Percentiles rank a stretch among this genome's conserved stretches.
These are phyloP conservation scores for Trissoscelio sp. DNA, from an alignment of 2,888 invertebrate genomes.

Conservation along the genomic window DNA sequence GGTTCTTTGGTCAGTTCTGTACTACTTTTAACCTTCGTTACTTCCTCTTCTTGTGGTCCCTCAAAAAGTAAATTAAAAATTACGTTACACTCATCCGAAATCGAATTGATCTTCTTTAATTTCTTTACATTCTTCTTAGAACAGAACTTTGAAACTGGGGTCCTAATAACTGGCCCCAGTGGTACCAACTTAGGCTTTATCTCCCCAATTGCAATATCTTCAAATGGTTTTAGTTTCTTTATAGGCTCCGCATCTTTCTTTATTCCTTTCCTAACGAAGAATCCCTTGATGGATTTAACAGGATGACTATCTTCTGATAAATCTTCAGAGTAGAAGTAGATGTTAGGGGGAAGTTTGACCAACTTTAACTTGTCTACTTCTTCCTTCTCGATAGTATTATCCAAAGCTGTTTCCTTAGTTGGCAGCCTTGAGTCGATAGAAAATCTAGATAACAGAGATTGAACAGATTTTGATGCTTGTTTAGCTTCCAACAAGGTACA, in stretches of 20 bases:
- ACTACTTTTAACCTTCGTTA: too few relatives aligned
- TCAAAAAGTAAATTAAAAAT: conserved; percentile 77
- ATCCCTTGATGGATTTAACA: conserved; percentile 79
- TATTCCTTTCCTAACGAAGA: conserved; percentile 74
- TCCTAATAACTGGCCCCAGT: conserved; percentile 78
- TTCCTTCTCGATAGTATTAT: conserved; percentile 22
- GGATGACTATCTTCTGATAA: conserved; percentile 77
- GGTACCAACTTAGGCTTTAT: conserved; percentile 76
- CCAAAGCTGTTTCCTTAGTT: conserved; percentile 73
- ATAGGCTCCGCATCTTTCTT: conserved; percentile 64
- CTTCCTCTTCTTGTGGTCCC: conserved; percentile 72
- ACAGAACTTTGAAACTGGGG: conserved; percentile 70
- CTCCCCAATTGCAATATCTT: conserved; percentile 68
- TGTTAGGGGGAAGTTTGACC: conserved; percentile 78
- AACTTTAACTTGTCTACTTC: conserved; percentile 72
- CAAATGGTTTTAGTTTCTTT: conserved; percentile 15
- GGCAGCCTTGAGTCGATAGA: conserved; percentile 80
- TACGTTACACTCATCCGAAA: conserved; percentile 76
- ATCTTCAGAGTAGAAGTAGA: conserved; percentile 77
- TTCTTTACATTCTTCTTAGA: background rate
- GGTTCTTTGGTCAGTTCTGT: too few relatives aligned
- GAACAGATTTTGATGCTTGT: conserved; percentile 77
- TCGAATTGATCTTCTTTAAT: background rate
- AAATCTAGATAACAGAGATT: conserved; percentile 80
- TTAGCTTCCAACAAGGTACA: conserved; percentile 78